Percentiles rank a stretch among this genome's conserved stretches.
Conservation (phyloP, 2,113 vertebrate genomes). For the Nesogale talazaci region DNA sequence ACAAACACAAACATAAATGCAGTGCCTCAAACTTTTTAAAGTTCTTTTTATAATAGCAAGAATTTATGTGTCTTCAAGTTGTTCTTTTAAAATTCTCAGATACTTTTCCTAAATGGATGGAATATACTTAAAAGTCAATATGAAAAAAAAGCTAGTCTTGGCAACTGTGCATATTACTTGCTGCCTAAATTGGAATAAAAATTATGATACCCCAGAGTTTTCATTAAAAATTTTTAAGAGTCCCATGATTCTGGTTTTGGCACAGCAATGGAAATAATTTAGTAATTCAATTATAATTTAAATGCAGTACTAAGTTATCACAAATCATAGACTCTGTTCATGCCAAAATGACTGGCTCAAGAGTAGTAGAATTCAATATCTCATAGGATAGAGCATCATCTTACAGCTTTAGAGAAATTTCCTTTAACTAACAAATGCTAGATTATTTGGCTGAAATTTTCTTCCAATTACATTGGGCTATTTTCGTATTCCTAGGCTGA, state of each 20-base stretch:
- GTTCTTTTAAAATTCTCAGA: conserved; percentile 22
- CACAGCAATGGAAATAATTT: conserved; percentile 50
- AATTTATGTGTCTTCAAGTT: neutral
- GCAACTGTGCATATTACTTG: conserved; percentile 4
- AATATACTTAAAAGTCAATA: conserved; percentile 67
- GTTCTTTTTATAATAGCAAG: neutral
- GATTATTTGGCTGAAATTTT: conserved; percentile 42
- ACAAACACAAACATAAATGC: too few species aligned
- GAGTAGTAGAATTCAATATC: conserved; percentile 10
- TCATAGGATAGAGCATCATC: conserved; percentile 1
- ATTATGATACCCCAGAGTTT: conserved; percentile 42
- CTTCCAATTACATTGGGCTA: neutral
- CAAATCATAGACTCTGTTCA: conserved; percentile 47
- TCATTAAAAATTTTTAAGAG: conserved; percentile 48
- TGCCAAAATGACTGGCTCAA: conserved; percentile 27
- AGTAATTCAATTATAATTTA: conserved; percentile 60
- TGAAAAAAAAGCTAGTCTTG: conserved; percentile 38
- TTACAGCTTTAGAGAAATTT: conserved; percentile 37
- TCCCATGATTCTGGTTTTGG: conserved; percentile 56
- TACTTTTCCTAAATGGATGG: conserved; percentile 45
- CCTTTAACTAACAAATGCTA: conserved; percentile 16
- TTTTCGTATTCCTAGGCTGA: neutral
- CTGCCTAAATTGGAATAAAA: conserved; percentile 55
- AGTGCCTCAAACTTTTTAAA: too few species aligned
- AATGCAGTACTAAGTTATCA: conserved; percentile 58